Evolutionary conservation across 2,888 invertebrate species (phyloP).

Genomic region (Polydrusus tereticollis): DNA sequence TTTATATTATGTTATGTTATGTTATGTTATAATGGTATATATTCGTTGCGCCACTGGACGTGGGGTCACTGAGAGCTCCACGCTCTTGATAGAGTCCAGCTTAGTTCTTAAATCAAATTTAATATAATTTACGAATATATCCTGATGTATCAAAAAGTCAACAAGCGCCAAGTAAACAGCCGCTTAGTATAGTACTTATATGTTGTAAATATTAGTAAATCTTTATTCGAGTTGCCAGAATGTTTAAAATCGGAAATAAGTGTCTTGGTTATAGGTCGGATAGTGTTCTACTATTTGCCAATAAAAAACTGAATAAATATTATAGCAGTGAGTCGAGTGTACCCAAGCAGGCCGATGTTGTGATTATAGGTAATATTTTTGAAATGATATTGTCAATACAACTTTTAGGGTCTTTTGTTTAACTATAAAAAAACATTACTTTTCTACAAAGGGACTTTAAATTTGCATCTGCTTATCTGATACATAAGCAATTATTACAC

Average conservation of each 20-base stretch:
- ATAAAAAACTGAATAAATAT: constrained; percentile 30
- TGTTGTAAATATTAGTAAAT: not conserved
- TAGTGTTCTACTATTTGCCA: constrained; percentile 8
- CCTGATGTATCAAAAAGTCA: constrained; percentile 25
- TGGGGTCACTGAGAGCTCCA: constrained; percentile 36
- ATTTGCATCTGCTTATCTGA: no score
- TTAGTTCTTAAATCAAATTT: constrained; percentile 35
- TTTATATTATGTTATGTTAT: no score
- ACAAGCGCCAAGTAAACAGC: not conserved
- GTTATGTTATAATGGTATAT: no score
- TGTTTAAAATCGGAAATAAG: constrained; percentile 39
- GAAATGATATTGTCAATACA: no score
- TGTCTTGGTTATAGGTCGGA: constrained; percentile 19
- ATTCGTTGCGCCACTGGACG: constrained; percentile 39
- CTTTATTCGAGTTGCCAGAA: constrained; percentile 3
- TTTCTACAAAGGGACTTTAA: no score
- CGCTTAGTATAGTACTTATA: not conserved
- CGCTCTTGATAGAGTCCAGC: constrained; percentile 32
- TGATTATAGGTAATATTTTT: constrained; percentile 53
- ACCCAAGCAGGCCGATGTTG: constrained; percentile 55
- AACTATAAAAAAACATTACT: no score
- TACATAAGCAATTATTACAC: no score
- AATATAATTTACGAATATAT: constrained; percentile 34
- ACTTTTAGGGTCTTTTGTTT: no score
- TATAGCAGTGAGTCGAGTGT: constrained; percentile 50